Base-by-base conservation (phyloP, 2,888 invertebrate genomes). In the Lasioglossum calceatum region DNA sequence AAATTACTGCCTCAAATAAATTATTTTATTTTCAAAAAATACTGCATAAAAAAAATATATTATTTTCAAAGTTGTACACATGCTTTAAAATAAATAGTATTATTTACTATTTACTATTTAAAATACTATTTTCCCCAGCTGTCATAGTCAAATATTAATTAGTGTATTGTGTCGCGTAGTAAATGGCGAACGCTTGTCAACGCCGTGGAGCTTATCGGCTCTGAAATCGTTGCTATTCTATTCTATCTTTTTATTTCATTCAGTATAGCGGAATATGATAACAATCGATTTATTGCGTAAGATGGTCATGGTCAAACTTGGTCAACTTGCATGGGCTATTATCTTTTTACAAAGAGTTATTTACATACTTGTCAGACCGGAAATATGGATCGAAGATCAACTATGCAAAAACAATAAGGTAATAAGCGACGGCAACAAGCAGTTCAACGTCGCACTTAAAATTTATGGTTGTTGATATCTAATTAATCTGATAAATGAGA, bases 361-460 rank as follows among this genome's bases (percentile, higher is more conserved):
- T 58, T 58, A n/a, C n/a, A 58, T 58, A n/a, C 58, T n/a, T n/a
- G 58, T 12, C 58, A 3, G n/a, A 3, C 58, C 0, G 58, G 58
- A n/a, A 58, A 12, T n/a, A 12, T 12, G 4, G 58, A n/a, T n/a
- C 4, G 3, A n/a, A n/a, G n/a, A 12, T 23, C 58, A 58, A n/a
- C n/a, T 1, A 12, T 2, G 58, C 58, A n/a, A 58, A 58, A 58
- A n/a, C 12, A 58, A n/a, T 12, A n/a, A 12, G 23, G 12, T n/a
- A n/a, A 12, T n/a, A 10, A n/a, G 7, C 10, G 10, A 58, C 58
- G 58, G 3, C 10, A 23, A n/a, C 10, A 12, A 58, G 12, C 3
- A 4, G 0, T 58, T 4, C n/a, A 12, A 0, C 1, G n/a, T 0
- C 10, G 54, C n/a, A n/a, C 10, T n/a, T 23, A 8, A 54, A 23